Base-by-base conservation (phyloP, 2,888 invertebrate species). In the Leptinotarsa tumamoca region DNA sequence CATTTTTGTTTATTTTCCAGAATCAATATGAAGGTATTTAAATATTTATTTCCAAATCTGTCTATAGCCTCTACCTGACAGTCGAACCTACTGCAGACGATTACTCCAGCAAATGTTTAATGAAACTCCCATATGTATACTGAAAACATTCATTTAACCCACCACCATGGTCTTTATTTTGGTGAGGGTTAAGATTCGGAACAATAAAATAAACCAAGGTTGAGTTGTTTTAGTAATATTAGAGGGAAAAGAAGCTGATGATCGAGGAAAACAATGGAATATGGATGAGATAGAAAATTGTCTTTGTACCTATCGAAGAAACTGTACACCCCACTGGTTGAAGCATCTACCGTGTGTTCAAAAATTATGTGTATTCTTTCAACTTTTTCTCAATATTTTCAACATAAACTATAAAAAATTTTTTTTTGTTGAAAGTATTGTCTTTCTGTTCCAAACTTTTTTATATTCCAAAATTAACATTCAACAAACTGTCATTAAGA, bases 171-270 rank as follows among this genome's bases (percentile, higher is more conserved):
- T 63, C 63, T 63, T 43, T 5, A 63, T 63, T 33, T n/a, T n/a
- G 33, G 63, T 43, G 18, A 43, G 63, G 61, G 63, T 13, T n/a
- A n/a, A 17, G n/a, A 63, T 3, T 15, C 17, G 5, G 18, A 27
- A 63, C 63, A 33, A 4, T n/a, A 63, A 33, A 63, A 63, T 33
- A 63, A 15, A 43, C n/a, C 17, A 63, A 17, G n/a, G 33, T 63
- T 33, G 43, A n/a, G 33, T 17, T 63, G 43, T 63, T 63, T 63
- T 63, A 63, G 63, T 63, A 63, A 43, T 63, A 63, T 63, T 63
- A 63, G n/a, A 43, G 13, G 63, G n/a, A 10, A 15, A 10, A 15
- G 4, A n/a, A 63, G 17, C 33, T 63, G 15, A 63, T 63, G 63
- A 15, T 63, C 33, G 43, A 43, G 63, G 21, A 63, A 63, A 27